Evolutionary conservation across 2,888 invertebrate species (phyloP), one percentile per base, ranked within the genome.

Genomic region (Drosophila sordidula): DNA sequence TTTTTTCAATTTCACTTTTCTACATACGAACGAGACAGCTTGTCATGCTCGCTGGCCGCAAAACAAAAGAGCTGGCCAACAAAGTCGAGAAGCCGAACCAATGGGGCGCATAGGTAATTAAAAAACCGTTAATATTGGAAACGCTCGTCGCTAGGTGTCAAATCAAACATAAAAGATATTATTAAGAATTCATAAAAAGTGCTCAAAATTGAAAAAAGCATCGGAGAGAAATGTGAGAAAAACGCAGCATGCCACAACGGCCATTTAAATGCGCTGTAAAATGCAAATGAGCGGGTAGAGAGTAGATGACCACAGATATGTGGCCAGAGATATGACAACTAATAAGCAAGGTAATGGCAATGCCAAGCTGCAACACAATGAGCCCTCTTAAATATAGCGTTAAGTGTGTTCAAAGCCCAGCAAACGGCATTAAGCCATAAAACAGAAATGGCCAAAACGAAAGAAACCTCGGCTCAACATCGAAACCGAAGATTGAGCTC

Each of bases 101-200:
- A 67, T 66, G 69, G 72, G 63, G 77, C 84, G 68, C 68, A 65
- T 64, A 57, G 78, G 85, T 87, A 85, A 85, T 85, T 89, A 89
- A 89, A 86, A 70, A 80, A 86, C 90, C 85, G 85, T 85, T 85
- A 88, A 86, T 88, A 77, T 85, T 69, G 70, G 63, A 85, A 86
- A 75, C 80, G 66, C 66, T 87, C 80, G 63, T 80, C 88, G 71
- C 57, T 65, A 80, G 89, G 90, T 86, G 85, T 86, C 90, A 86
- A 86, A 89, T 80, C 90, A 89, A 89, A 87, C 89, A 89, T 87
- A 87, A 87, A 83, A 86, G 71, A 88, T 83, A 89, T 86, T 89
- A 86, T 85, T 75, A 82, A 72, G 87, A 87, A 83, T 81, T 65
- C 88, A 83, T 87, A 83, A 77, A 79, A 72, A 74, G 55, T 70